Evolutionary conservation across 2,113 vertebrate genomes (phyloP).

Genomic region (Fregetta grallaria): DNA sequence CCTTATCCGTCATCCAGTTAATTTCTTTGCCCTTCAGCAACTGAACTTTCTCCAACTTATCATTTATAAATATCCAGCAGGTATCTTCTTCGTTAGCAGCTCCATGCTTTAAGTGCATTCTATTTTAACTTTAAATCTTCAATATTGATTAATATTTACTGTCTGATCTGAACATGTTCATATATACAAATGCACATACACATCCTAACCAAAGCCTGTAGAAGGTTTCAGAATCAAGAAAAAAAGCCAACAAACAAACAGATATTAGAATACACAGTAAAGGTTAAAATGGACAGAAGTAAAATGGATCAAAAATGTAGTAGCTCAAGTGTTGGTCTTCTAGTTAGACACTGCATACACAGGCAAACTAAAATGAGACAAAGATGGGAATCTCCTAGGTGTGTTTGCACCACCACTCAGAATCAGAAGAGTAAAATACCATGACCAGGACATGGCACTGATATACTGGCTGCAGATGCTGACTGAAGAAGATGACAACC

Average conservation of each 20-base stretch:
- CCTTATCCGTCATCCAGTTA: not conserved
- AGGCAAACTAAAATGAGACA: not conserved
- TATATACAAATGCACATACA: not conserved
- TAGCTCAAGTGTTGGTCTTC: not conserved
- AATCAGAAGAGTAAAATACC: not conserved
- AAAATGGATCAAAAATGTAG: not conserved
- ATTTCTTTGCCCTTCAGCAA: not conserved
- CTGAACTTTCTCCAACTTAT: not conserved
- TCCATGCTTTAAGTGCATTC: not conserved
- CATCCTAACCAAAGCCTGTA: not conserved
- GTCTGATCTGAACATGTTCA: not conserved
- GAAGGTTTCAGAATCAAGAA: not conserved
- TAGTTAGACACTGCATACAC: not conserved
- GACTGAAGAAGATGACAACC: not conserved
- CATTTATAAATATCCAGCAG: not conserved
- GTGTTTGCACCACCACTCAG: not conserved
- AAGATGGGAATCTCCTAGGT: not conserved
- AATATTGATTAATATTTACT: not conserved
- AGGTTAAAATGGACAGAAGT: not conserved
- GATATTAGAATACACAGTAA: not conserved
- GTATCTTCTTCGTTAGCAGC: not conserved
- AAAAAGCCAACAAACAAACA: not conserved
- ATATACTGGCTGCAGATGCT: not conserved
- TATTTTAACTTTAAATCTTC: not conserved
- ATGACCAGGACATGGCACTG: not conserved